Conservation (phyloP, 1,140 invertebrate species). For the Caenorhabditis inopinata region DNA sequence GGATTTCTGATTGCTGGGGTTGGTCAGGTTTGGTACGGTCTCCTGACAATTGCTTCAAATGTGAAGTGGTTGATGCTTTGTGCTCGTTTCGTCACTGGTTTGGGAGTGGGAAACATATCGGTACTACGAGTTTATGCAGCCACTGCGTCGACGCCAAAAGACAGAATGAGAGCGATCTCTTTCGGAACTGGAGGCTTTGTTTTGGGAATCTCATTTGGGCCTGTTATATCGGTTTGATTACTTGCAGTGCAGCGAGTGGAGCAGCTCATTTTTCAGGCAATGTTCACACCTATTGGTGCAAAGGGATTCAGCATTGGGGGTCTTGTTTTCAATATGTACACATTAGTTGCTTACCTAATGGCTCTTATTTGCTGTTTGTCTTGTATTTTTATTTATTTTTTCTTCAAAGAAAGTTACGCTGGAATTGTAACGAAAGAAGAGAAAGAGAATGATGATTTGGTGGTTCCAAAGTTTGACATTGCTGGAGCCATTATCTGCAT, state of each 20-base stretch:
- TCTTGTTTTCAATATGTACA: slow-evolving; percentile 49
- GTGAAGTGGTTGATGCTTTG: slow-evolving; percentile 48
- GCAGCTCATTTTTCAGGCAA: slow-evolving; percentile 20
- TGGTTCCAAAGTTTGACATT: slow-evolving; percentile 44
- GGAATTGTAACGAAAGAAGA: slow-evolving; percentile 49
- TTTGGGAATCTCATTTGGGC: slow-evolving; percentile 50
- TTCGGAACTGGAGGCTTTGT: slow-evolving; percentile 49
- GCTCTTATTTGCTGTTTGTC: slow-evolving; percentile 39
- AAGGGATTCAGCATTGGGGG: not conserved
- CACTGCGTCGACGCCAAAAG: slow-evolving; percentile 42
- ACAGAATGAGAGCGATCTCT: slow-evolving; percentile 47
- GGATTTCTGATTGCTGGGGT: slow-evolving; percentile 39
- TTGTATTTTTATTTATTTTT: slow-evolving; percentile 29
- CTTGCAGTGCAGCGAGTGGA: not conserved
- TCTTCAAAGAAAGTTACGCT: slow-evolving; percentile 49
- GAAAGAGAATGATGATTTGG: slow-evolving; percentile 23
- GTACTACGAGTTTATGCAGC: slow-evolving; percentile 48
- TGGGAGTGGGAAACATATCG: slow-evolving; percentile 46
- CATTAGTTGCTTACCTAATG: slow-evolving; percentile 48
- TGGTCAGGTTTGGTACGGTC: slow-evolving; percentile 32
- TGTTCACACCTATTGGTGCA: slow-evolving; percentile 48
- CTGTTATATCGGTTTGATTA: slow-evolving; percentile 44
- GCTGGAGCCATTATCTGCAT: slow-evolving; percentile 43
- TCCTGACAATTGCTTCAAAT: slow-evolving; percentile 34
- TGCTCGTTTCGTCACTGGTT: slow-evolving; percentile 41